phyloP scores from a whole-genome alignment of 2,113 vertebrate species.

The Sphaerodactylus townsendi region DNA sequence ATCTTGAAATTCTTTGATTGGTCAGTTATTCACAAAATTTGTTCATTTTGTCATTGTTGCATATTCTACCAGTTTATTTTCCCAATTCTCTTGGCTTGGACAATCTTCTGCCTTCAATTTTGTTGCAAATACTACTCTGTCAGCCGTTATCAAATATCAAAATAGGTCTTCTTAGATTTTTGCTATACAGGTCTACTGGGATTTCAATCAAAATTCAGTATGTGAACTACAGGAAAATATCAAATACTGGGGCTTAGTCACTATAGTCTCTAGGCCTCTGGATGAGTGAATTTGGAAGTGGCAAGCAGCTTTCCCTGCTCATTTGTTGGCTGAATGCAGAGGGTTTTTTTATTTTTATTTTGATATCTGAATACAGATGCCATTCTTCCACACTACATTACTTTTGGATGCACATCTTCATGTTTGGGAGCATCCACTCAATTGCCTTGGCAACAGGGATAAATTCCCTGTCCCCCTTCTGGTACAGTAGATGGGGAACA shows the following conservation, averaged over 20 bases:
- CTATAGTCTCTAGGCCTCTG: neutral
- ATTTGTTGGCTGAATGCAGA: neutral
- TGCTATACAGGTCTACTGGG: neutral
- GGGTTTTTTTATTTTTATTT: neutral
- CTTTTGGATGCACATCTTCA: neutral
- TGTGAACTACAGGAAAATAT: neutral
- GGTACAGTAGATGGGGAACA: neutral
- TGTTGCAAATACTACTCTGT: no score
- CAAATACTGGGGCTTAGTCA: neutral
- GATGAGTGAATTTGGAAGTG: neutral
- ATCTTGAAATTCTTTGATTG: no score
- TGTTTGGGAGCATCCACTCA: neutral
- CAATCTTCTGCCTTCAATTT: no score
- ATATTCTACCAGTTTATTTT: no score
- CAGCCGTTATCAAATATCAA: no score
- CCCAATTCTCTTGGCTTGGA: no score
- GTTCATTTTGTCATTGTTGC: no score
- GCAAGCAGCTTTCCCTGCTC: neutral
- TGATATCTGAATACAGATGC: neutral
- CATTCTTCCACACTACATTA: neutral
- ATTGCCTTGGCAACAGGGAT: neutral
- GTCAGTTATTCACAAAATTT: no score
- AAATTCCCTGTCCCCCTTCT: neutral
- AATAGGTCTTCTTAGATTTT: no score
- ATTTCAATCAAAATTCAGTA: neutral